Base-by-base conservation (phyloP, 2,797 vertebrate genomes). In the Eospalax fontanierii region DNA sequence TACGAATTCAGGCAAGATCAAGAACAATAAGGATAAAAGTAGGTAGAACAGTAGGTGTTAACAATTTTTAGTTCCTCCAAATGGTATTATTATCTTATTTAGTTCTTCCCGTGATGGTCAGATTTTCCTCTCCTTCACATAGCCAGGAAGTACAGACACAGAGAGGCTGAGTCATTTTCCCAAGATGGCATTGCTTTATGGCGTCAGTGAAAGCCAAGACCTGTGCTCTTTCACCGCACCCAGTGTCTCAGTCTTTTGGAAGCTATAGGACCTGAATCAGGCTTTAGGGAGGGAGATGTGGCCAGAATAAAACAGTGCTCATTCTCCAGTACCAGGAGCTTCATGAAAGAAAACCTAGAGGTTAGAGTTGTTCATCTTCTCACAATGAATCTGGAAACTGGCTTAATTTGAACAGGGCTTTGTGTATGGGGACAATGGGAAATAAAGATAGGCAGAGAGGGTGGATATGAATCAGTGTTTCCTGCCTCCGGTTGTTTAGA, bases 331-430 rank as follows among this genome's bases (percentile, higher is more conserved):
- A 3, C 6, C 54, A 4, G 76, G 33, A 76, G 7, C 33, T 38
- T 89, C 43, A 0, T 11, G 18, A 30, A 3, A 22, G 50, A 74
- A 90, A 33, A 6, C 65, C 28, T 43, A 71, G 40, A 81, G 68
- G 7, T 95, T 21, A 38, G 30, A 91, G 16, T 68, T 79, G 57
- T 40, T 82, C 21, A 11, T 79, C 59, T 92, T 38, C 35, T 1
- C 9, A 33, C 59, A 33, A 19, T 68, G n/a, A 89, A 61, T 95
- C 50, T 87, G 76, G 91, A 91, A 91, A 83, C 28, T 4, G 24
- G n/a, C 78, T 87, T 70, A 16, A 24, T 85, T 70, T 85, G 65
- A 92, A 43, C 12, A 88, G 73, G 33, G 21, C 59, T 46, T 43
- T 40, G 59, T 6, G 46, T 43, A 91, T 75, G 54, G 19, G 10